Conservation (phyloP, 2,797 vertebrate species). For the Tolypeutes matacus region DNA sequence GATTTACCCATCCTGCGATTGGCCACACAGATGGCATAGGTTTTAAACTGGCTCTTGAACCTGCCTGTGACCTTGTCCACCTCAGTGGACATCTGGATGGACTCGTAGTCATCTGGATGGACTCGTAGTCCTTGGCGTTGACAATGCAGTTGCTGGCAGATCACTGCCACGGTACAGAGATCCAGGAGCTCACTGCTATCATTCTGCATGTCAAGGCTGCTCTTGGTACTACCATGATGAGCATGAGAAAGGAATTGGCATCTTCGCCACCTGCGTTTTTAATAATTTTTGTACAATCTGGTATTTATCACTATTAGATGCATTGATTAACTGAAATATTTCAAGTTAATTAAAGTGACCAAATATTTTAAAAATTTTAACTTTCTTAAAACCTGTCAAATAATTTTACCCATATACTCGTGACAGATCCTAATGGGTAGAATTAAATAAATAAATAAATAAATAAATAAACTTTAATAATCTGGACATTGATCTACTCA, state of each 20-base stretch:
- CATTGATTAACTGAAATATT: neutral
- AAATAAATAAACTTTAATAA: neutral
- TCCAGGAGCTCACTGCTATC: neutral
- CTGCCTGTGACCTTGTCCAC: neutral
- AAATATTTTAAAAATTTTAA: neutral
- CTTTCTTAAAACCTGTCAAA: neutral
- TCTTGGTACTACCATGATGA: neutral
- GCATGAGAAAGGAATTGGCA: neutral
- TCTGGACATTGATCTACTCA: neutral
- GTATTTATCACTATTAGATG: neutral
- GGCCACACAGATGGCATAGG: neutral
- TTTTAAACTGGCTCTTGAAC: neutral
- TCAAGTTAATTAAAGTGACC: neutral
- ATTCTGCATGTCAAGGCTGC: neutral
- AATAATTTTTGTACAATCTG: neutral
- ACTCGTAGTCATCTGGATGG: neutral
- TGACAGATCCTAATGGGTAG: neutral
- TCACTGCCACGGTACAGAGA: neutral
- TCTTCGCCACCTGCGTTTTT: neutral
- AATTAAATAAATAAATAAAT: constrained; percentile 8
- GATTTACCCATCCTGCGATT: neutral
- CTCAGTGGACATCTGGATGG: neutral
- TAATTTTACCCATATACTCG: neutral
- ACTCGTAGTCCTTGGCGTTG: neutral
- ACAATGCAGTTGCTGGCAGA: neutral